phyloP scores from a whole-genome alignment of 2,113 vertebrate genomes.

The Capra hircus region DNA sequence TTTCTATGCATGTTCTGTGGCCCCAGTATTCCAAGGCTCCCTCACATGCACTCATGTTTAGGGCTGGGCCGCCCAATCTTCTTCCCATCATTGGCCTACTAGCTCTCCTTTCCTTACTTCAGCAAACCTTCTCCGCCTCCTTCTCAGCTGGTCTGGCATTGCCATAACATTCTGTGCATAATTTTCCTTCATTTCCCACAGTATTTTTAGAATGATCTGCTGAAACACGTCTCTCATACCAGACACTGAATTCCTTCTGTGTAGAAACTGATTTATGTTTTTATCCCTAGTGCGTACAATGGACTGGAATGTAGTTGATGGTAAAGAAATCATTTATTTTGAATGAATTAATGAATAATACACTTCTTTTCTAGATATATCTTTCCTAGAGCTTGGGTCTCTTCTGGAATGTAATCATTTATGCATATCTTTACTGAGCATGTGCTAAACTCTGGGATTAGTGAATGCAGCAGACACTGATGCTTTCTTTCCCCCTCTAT shows the following conservation, averaged over 20 bases:
- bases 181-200: not conserved
- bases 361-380: not conserved
- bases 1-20: rapidly evolving
- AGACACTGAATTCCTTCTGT: not conserved
- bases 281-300: not conserved
- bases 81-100: not conserved
- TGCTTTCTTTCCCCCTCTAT: not conserved
- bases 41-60: not conserved
- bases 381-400: not conserved
- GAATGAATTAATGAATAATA: not conserved
- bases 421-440: not conserved
- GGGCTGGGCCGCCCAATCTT: not conserved
- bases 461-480: not conserved
- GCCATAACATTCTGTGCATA: not conserved
- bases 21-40: no score
- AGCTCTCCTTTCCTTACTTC: not conserved
- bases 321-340: not conserved
- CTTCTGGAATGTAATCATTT: not conserved
- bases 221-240: not conserved
- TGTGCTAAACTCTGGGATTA: not conserved
- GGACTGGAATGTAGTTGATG: not conserved
- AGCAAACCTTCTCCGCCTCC: not conserved
- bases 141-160: not conserved
- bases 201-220: not conserved
- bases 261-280: not conserved